Percentiles rank a stretch among this genome's conserved stretches.
These are phyloP conservation scores for Solea senegalensis DNA, from an alignment of 2,113 vertebrate genomes.

Conservation along the genomic window DNA sequence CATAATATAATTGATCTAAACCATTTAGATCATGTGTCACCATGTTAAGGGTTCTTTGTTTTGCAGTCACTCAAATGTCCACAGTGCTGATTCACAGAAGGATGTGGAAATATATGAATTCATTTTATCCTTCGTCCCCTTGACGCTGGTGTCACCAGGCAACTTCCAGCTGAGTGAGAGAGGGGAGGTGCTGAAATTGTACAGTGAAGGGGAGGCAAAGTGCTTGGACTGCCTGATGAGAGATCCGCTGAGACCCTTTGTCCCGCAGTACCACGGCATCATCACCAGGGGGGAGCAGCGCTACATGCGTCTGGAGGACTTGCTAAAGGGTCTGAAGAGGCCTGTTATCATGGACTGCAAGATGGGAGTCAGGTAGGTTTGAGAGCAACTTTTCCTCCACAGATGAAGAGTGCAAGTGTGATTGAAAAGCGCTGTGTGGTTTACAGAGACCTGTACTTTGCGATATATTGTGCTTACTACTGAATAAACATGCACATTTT, in stretches of 20 bases:
- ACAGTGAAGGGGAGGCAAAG: slow-evolving; percentile 77
- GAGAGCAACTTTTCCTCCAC: neutral
- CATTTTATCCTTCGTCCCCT: neutral
- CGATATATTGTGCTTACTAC: no score
- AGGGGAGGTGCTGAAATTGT: slow-evolving; percentile 84
- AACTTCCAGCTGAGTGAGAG: slow-evolving; percentile 82
- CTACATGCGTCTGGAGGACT: slow-evolving; percentile 84
- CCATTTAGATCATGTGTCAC: no score
- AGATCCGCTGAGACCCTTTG: slow-evolving; percentile 80
- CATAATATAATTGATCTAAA: no score
- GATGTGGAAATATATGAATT: neutral
- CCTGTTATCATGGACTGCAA: slow-evolving; percentile 86
- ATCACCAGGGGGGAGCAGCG: slow-evolving; percentile 73
- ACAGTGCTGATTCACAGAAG: neutral
- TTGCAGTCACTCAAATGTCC: no score
- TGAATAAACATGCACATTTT: no score
- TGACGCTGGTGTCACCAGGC: slow-evolving; percentile 62
- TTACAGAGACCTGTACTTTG: no score
- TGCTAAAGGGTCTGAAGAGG: slow-evolving; percentile 78
- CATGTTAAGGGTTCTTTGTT: no score
- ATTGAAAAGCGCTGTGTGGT: neutral
- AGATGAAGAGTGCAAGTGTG: neutral
- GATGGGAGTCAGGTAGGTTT: slow-evolving; percentile 79
- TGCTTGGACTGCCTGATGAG: slow-evolving; percentile 82
- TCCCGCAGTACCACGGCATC: slow-evolving; percentile 82